phyloP scores from a whole-genome alignment of 2,888 invertebrate species.

The Agrenia bidenticulata region DNA sequence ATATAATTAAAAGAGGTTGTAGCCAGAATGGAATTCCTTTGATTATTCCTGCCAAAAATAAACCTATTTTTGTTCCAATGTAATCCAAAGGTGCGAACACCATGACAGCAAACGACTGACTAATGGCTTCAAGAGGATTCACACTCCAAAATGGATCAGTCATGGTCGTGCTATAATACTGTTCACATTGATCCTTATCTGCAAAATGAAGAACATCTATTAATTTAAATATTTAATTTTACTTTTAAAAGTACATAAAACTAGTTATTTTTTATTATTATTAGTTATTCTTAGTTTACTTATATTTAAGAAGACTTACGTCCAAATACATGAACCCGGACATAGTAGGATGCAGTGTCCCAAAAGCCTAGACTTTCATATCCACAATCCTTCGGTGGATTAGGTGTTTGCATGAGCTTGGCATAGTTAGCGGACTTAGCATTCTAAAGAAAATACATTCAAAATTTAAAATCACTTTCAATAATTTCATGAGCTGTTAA shows the following conservation, averaged over 20 bases:
- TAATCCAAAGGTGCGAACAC: slow-evolving; percentile 44
- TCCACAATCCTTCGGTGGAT: slow-evolving; percentile 47
- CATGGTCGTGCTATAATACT: slow-evolving; percentile 41
- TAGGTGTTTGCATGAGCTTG: slow-evolving; percentile 40
- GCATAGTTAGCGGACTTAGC: slow-evolving; percentile 41
- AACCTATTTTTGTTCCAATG: slow-evolving; percentile 41
- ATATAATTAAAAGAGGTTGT: slow-evolving; percentile 40
- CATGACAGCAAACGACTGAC: slow-evolving; percentile 34
- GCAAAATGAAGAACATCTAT: neutral
- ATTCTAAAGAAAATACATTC: slow-evolving; percentile 27
- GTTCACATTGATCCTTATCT: slow-evolving; percentile 46
- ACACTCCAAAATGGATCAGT: slow-evolving; percentile 49
- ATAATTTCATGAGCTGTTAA: too few species aligned
- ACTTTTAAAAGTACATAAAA: neutral
- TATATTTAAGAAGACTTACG: slow-evolving; percentile 31
- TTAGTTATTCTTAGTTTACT: too few species aligned
- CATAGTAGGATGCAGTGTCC: slow-evolving; percentile 33
- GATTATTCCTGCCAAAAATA: slow-evolving; percentile 39
- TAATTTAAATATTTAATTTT: too few species aligned
- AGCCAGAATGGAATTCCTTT: slow-evolving; percentile 38
- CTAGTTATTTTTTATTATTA: too few species aligned
- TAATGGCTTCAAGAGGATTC: slow-evolving; percentile 47
- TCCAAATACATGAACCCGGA: slow-evolving; percentile 30
- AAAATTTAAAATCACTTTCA: too few species aligned
- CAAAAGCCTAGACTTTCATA: slow-evolving; percentile 34